phyloP scores from a whole-genome alignment of 2,888 invertebrate genomes.

The Keiferia lycopersicella region DNA sequence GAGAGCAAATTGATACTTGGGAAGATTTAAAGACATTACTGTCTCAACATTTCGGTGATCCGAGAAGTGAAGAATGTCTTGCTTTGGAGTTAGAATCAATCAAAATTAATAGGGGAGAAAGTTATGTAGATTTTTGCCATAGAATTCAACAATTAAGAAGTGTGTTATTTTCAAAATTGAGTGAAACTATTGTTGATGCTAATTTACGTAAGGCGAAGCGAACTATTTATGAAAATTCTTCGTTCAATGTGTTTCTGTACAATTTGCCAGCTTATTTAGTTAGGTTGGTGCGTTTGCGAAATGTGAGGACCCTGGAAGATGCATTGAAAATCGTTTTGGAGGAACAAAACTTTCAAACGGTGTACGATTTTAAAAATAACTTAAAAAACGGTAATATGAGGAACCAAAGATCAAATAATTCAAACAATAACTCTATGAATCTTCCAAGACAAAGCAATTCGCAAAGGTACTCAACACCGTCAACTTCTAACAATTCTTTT shows the following conservation, averaged over 20 bases:
- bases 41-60: constrained; percentile 30
- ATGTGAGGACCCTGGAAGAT: constrained; percentile 28
- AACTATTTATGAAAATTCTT: constrained; percentile 28
- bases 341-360: constrained; percentile 29
- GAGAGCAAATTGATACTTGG: constrained; percentile 29
- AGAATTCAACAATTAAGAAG: constrained; percentile 32
- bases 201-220: too few relatives aligned
- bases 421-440: too few relatives aligned
- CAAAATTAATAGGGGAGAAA: constrained; percentile 30
- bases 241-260: constrained; percentile 30
- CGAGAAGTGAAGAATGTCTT: constrained; percentile 31
- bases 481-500: neutral
- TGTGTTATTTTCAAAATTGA: constrained; percentile 30
- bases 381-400: too few relatives aligned
- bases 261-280: constrained; percentile 32
- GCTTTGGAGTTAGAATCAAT: constrained; percentile 29
- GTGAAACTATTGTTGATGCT: constrained; percentile 7
- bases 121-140: constrained; percentile 33
- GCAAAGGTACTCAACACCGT: neutral
- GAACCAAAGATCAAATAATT: too few relatives aligned
- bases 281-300: constrained; percentile 28
- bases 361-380: constrained; percentile 17
- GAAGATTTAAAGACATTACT: constrained; percentile 28
- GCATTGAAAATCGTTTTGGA: constrained; percentile 30
- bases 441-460: neutral